Base-by-base conservation (phyloP, 2,113 vertebrate genomes). In the Lepus timidus region DNA sequence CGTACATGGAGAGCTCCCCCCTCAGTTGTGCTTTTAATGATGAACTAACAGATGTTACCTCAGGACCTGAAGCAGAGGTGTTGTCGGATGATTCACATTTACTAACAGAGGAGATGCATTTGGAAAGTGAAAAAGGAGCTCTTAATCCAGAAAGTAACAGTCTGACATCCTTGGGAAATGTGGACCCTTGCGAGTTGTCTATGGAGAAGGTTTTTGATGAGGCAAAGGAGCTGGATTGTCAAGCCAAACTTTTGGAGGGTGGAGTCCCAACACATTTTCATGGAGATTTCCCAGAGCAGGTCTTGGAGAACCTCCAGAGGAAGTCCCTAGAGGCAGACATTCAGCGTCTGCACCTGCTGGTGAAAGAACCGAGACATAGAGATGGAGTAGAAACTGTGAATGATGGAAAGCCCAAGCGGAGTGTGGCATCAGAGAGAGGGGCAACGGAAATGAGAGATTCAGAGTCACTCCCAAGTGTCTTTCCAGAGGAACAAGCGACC, bases 71-170 rank as follows among this genome's bases (percentile, higher is more conserved):
- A 93, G 98, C 97, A 96, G 97, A 97, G 31, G 97, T 97, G 67
- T 98, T 98, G 10, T 97, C 97, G 16, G 86, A 81, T 52, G 98
- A 98, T 79, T 98, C 98, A 20, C 97, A 68, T 58, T 79, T 65
- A 3, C 52, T 23, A n/a, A 98, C 98, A 67, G 91, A 58, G 1
- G 97, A 98, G 39, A 93, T 64, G 2, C 76, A 39, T 4, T 0
- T 29, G 2, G 84, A 97, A 95, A 97, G 94, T 83, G 36, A 84
- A 11, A 97, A 97, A 82, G 93, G 80, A 1, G 68, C 76, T 5
- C 4, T 93, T 55, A 70, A n/a, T 88, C 90, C 93, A 74, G 95
- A 96, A 85, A 88, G 39, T n/a, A 96, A 52, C 79, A 78, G 6
- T 80, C 93, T 85, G 31, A 52, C 90, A 55, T 95, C 87, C 20